Evolutionary conservation across 2,888 invertebrate species (phyloP), one percentile per base, ranked within the genome.

Genomic region (Coleophora deauratella): DNA sequence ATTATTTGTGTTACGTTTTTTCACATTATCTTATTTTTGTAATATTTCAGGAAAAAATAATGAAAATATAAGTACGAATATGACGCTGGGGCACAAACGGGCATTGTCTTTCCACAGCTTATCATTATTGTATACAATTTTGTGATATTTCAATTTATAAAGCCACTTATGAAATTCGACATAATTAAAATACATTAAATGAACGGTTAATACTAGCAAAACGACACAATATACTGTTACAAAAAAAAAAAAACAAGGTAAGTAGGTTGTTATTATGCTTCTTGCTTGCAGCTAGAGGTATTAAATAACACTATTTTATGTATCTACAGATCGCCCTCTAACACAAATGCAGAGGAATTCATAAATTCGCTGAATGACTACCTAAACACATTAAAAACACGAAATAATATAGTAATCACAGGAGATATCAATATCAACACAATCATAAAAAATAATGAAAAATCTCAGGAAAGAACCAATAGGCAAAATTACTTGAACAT

Each of bases 321-420:
- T 27, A 38, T 38, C 9, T 38, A 38, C 30, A 32, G 38, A 11
- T 38, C 38, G 9, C 38, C 33, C 8, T 38, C 38, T 4, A 33
- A 38, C 27, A 7, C 21, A 12, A 33, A 38, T 27, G 27, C 33
- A n/a, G 38, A 38, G 9, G 11, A 13, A 1, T 38, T 38, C 10
- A 12, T 38, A 12, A 14, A 38, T 10, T 27, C 33, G 2, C 13
- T 38, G 9, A 27, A 13, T 33, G 7, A 21, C 15, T 10, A 37
- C n/a, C 37, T 38, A 8, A 12, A 9, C n/a, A 11, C 27, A 8
- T 28, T 37, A 4, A 27, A 37, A 12, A n/a, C 36, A 6, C 3
- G 3, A 10, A 27, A 36, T 12, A 36, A 27, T 27, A 2, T 38
- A 8, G 9, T 38, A 11, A 38, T 38, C 11, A 14, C 33, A 33